Conservation (phyloP, 1,140 invertebrate species). For the Pectinophora gossypiella region DNA sequence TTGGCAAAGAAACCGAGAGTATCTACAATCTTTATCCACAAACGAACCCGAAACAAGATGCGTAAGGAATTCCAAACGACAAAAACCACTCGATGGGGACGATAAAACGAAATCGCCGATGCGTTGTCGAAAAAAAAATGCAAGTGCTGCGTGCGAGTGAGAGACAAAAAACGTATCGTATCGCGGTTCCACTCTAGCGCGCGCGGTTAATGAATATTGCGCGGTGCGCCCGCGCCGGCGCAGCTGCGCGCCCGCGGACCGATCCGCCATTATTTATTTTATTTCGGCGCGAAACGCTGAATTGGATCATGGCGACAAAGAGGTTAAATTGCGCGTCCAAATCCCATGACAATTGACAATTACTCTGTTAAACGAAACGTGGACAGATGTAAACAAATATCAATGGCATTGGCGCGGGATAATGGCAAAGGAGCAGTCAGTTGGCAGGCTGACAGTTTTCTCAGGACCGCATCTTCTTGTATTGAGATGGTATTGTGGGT, state of each 20-base stretch:
- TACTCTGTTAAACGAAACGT: constrained; percentile 42
- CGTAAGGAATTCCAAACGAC: constrained; percentile 54
- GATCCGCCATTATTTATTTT: constrained; percentile 68
- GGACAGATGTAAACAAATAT: constrained; percentile 69
- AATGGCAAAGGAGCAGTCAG: constrained; percentile 24
- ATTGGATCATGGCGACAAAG: constrained; percentile 68
- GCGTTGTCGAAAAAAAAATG: constrained; percentile 56
- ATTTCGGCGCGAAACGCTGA: constrained; percentile 64
- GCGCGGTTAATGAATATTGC: constrained; percentile 50
- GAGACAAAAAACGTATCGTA: constrained; percentile 65
- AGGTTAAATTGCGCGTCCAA: constrained; percentile 70
- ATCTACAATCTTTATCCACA: constrained; percentile 31
- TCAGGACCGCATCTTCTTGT: background rate
- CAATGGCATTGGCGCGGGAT: constrained; percentile 15
- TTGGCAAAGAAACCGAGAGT: constrained; percentile 20
- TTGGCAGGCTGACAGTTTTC: background rate
- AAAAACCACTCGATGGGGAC: constrained; percentile 62
- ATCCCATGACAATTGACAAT: constrained; percentile 66
- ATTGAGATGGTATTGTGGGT: background rate
- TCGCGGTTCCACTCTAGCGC: constrained; percentile 61
- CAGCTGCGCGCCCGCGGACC: constrained; percentile 48
- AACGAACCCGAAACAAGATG: constrained; percentile 43
- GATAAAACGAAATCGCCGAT: constrained; percentile 67
- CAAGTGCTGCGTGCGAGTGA: constrained; percentile 59
- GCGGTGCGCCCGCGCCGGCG: constrained; percentile 28